Percentiles rank a stretch among this genome's conserved stretches.
These are phyloP conservation scores for Oxyteleia sp. DNA, from an alignment of 2,888 invertebrate genomes.

Conservation along the genomic window DNA sequence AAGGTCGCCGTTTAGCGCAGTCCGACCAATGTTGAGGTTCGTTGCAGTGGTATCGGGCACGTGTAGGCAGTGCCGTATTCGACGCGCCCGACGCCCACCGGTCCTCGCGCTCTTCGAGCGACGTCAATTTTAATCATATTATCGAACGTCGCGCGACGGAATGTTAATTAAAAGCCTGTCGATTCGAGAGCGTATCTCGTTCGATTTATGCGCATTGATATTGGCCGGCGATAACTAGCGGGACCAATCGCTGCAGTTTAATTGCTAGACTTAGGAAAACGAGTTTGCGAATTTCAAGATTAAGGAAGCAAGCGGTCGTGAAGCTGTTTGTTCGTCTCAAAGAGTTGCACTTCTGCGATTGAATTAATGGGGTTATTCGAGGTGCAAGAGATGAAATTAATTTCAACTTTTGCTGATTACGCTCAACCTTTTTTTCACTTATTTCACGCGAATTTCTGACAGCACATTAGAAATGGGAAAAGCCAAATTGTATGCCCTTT, in stretches of 20 bases:
- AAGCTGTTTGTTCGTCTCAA: not conserved
- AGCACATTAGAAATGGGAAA: not conserved
- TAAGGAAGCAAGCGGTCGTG: not conserved
- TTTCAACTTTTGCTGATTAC: no score
- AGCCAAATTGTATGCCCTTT: not conserved
- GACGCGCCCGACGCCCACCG: slow-evolving; percentile 55
- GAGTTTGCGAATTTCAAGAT: not conserved
- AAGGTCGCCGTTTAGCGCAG: slow-evolving; percentile 81
- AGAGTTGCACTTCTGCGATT: not conserved
- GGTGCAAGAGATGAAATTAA: not conserved
- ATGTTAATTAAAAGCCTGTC: slow-evolving; percentile 38
- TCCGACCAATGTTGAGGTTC: slow-evolving; percentile 72
- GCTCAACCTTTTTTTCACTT: not conserved
- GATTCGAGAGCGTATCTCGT: not conserved
- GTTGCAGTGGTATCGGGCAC: slow-evolving; percentile 61
- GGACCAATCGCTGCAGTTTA: not conserved
- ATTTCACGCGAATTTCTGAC: not conserved
- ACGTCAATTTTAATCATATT: slow-evolving; percentile 18
- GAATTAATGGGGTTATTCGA: not conserved
- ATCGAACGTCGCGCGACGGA: slow-evolving; percentile 8
- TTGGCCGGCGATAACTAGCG: not conserved
- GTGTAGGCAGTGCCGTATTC: slow-evolving; percentile 60
- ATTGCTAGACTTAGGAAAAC: not conserved
- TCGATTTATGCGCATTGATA: slow-evolving; percentile 13
- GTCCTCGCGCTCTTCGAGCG: slow-evolving; percentile 1